A percentile compares a stretch with the other conserved stretches of the same genome.
phyloP scores from a whole-genome alignment of 2,797 vertebrate genomes.

The Eutrigla gurnardus region DNA sequence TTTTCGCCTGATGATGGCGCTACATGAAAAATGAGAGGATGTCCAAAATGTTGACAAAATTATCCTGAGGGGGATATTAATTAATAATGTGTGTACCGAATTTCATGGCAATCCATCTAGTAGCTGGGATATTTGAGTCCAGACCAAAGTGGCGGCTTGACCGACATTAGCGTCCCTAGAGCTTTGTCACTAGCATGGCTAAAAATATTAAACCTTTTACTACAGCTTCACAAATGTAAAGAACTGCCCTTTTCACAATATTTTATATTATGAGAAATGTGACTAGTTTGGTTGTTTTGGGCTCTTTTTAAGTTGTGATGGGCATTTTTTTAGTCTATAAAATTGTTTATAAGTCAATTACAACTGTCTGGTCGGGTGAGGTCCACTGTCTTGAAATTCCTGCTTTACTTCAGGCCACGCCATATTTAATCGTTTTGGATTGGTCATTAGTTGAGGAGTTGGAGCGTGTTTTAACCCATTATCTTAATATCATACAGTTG shows the following conservation, averaged over 20 bases:
- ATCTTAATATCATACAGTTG: background rate
- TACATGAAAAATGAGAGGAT: background rate
- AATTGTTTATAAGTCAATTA: background rate
- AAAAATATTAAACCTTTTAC: background rate
- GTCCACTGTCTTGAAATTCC: background rate
- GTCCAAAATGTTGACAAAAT: background rate
- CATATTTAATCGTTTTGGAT: constrained; percentile 14
- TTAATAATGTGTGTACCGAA: background rate
- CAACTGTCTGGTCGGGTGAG: background rate
- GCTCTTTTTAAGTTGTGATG: background rate
- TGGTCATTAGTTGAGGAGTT: constrained; percentile 17
- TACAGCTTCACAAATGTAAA: background rate
- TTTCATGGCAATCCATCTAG: background rate
- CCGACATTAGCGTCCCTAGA: background rate
- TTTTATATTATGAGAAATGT: background rate
- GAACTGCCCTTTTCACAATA: background rate
- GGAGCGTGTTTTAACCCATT: constrained; percentile 5
- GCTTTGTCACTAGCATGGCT: background rate
- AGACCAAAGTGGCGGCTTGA: background rate
- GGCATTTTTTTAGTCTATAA: background rate
- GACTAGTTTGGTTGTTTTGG: background rate
- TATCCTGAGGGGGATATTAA: background rate
- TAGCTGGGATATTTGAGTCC: background rate
- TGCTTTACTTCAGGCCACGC: constrained; percentile 3
- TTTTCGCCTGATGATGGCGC: background rate